These are phyloP conservation scores for Blennius ocellaris DNA, from an alignment of 2,113 vertebrate species.

Conservation along the genomic window DNA sequence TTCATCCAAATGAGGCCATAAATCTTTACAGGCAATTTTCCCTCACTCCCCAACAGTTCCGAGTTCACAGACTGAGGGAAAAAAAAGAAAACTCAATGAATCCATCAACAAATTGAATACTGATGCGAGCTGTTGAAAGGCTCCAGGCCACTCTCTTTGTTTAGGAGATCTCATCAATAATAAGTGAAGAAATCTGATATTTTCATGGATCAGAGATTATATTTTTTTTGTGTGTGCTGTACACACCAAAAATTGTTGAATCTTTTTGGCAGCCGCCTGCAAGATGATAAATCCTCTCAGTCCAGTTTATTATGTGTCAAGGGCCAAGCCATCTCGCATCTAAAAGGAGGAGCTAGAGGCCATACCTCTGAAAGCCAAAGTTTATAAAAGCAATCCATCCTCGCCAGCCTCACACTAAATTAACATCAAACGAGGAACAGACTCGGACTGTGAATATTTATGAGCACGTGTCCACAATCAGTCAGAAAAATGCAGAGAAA, in stretches of 20 bases:
- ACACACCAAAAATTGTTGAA: constrained; percentile 9
- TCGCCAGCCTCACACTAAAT: constrained; percentile 12
- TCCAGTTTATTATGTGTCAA: constrained; percentile 41
- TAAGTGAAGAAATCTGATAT: not conserved
- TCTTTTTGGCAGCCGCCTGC: constrained; percentile 29
- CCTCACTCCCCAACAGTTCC: not conserved
- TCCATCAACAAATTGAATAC: constrained; percentile 50
- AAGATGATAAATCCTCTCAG: constrained; percentile 40
- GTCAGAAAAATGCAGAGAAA: constrained; percentile 14
- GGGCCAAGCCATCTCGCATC: constrained; percentile 37
- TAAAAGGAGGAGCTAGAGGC: constrained; percentile 17
- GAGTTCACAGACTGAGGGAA: constrained; percentile 14
- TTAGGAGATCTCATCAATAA: constrained; percentile 12
- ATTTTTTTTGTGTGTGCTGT: constrained; percentile 6
- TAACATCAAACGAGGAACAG: constrained; percentile 9
- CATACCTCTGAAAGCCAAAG: constrained; percentile 14
- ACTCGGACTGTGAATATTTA: not conserved
- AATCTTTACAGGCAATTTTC: constrained; percentile 52
- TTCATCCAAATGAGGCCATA: constrained; percentile 59
- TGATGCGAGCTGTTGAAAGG: constrained; percentile 30
- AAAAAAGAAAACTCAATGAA: constrained; percentile 42
- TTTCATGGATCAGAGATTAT: constrained; percentile 9
- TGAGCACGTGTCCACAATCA: not conserved
- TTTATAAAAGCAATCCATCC: constrained; percentile 36
- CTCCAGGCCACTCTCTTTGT: constrained; percentile 21